Conservation (phyloP, 2,888 invertebrate species). For the Tetanocera ferruginea region DNA sequence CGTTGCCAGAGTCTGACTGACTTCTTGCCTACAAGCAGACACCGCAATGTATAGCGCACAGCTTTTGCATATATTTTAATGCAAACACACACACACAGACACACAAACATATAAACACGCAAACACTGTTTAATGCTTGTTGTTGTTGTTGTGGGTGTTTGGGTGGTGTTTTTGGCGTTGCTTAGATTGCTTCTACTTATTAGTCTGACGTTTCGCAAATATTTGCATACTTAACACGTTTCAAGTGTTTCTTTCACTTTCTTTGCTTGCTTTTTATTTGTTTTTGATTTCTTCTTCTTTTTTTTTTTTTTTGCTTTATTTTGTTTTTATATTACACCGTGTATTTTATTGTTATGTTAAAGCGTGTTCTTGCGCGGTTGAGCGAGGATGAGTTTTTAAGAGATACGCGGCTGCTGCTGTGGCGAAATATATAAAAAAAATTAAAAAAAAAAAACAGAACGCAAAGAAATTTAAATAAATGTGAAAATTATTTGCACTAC, state of each 20-base stretch:
- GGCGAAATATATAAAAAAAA: not conserved
- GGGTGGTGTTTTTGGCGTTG: not conserved
- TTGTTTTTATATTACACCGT: conserved; percentile 17
- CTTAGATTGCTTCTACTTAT: conserved; percentile 50
- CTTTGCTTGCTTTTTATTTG: conserved; percentile 46
- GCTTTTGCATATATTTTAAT: not conserved
- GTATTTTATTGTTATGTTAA: conserved; percentile 27
- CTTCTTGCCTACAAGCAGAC: not conserved
- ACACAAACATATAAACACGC: not conserved
- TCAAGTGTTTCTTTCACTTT: conserved; percentile 53
- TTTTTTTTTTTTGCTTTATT: conserved; percentile 43
- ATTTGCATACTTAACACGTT: conserved; percentile 65
- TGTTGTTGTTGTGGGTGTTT: not conserved
- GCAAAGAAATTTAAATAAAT: conserved; percentile 50
- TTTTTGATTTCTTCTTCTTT: conserved; percentile 42
- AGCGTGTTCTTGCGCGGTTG: not conserved
- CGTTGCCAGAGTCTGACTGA: not conserved
- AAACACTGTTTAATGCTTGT: not conserved
- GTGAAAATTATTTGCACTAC: conserved; percentile 60
- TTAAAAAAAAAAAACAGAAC: not conserved
- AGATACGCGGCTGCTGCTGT: not conserved
- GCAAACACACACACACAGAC: conserved; percentile 1
- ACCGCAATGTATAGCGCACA: not conserved
- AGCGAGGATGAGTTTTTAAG: not conserved
- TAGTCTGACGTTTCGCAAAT: conserved; percentile 61